Evolutionary conservation across 1,140 invertebrate species (phyloP).

Genomic region (Trichoplusia ni): DNA sequence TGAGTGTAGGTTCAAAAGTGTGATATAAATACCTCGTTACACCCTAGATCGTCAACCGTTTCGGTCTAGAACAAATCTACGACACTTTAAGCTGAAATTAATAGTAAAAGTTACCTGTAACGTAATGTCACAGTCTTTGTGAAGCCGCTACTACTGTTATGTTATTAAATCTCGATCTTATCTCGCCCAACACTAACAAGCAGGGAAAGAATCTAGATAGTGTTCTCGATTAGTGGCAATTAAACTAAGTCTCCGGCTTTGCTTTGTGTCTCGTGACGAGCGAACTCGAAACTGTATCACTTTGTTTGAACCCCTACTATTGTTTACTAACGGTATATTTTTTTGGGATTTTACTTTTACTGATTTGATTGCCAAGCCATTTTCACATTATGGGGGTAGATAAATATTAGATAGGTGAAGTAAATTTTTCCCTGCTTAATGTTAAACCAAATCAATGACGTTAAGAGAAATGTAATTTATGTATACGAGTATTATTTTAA

Average conservation of each 20-base stretch:
- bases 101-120: not conserved
- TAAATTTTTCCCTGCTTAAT: no score
- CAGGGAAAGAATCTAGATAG: slow-evolving; percentile 67
- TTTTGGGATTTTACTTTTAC: not conserved
- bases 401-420: no score
- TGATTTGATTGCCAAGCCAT: no score
- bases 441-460: no score
- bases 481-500: no score
- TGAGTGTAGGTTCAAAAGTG: no score
- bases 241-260: slow-evolving; percentile 57
- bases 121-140: slow-evolving; percentile 6
- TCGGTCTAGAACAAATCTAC: not conserved
- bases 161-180: slow-evolving; percentile 63
- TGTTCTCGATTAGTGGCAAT: slow-evolving; percentile 63
- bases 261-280: slow-evolving; percentile 54
- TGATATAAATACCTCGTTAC: no score
- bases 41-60: not conserved
- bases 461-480: no score
- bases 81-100: not conserved
- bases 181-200: slow-evolving; percentile 63
- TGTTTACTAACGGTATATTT: not conserved
- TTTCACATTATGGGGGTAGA: no score
- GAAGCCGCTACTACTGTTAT: slow-evolving; percentile 44
- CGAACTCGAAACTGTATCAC: slow-evolving; percentile 42
- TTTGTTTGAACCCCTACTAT: slow-evolving; percentile 26